Evolutionary conservation across 2,113 vertebrate species (phyloP).

Genomic region (Holacanthus passer): DNA sequence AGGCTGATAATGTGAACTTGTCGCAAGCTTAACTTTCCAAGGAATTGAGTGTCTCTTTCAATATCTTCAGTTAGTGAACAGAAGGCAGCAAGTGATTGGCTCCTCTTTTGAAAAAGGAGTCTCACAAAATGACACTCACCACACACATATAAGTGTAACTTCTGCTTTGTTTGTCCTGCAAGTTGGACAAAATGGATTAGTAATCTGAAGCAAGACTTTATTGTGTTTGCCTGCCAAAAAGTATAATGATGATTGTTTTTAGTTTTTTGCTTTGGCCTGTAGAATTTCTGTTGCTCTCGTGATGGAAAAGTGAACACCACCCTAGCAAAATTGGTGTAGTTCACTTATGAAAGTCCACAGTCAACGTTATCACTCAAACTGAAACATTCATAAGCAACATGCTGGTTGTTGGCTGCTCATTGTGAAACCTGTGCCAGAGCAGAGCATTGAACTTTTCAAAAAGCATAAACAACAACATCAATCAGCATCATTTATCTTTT

Average conservation of each 20-base stretch:
- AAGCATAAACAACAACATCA: too few relatives aligned
- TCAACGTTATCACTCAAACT: constrained; percentile 32
- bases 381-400: constrained; percentile 42
- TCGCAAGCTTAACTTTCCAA: constrained; percentile 11
- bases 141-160: background rate
- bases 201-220: background rate
- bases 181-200: background rate
- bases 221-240: background rate
- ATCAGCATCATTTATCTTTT: background rate
- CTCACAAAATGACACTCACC: background rate
- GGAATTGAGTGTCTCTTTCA: constrained; percentile 12
- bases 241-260: background rate
- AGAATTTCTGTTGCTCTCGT: background rate
- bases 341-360: constrained; percentile 33
- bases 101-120: background rate
- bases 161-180: background rate
- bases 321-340: constrained; percentile 1
- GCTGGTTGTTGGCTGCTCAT: constrained; percentile 20
- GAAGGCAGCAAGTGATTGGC: background rate
- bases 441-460: constrained; percentile 21
- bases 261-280: background rate
- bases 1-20: constrained; percentile 6
- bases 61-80: constrained; percentile 13
- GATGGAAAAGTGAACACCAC: constrained; percentile 14
- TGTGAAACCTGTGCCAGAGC: constrained; percentile 4